These are phyloP conservation scores for Ornithoptera alexandrae DNA, from an alignment of 2,888 invertebrate genomes.

Conservation along the genomic window DNA sequence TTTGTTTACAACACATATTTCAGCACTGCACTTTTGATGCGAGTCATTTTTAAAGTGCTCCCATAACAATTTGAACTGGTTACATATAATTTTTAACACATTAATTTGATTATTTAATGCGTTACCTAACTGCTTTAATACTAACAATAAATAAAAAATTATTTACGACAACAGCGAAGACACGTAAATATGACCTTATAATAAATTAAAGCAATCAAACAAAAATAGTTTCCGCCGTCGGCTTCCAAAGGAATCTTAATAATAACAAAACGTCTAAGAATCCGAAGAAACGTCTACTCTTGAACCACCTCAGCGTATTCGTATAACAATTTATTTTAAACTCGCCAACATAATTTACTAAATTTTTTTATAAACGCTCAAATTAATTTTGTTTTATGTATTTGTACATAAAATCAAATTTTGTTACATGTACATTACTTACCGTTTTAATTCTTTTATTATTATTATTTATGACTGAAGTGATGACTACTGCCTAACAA, in stretches of 20 bases:
- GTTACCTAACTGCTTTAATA: neutral
- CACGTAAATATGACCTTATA: neutral
- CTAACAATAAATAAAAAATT: neutral
- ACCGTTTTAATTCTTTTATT: no score
- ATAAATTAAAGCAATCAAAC: conserved; percentile 4
- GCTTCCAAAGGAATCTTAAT: conserved; percentile 19
- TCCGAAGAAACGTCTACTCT: conserved; percentile 13
- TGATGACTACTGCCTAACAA: no score
- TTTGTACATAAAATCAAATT: no score
- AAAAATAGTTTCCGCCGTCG: neutral
- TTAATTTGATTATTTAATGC: neutral
- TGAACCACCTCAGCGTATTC: conserved; percentile 11
- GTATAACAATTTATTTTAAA: conserved; percentile 16
- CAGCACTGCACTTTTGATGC: no score
- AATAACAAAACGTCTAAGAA: conserved; percentile 24
- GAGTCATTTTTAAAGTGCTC: no score
- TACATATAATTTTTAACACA: no score
- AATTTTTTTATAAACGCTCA: no score
- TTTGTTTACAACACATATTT: no score
- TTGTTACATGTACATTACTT: no score
- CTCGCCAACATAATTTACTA: neutral
- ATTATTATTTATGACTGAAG: no score
- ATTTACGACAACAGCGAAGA: neutral
- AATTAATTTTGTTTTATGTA: no score
- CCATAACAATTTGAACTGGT: no score